Base-by-base conservation (phyloP, 2,113 vertebrate species). In the Elgaria multicarinata region DNA sequence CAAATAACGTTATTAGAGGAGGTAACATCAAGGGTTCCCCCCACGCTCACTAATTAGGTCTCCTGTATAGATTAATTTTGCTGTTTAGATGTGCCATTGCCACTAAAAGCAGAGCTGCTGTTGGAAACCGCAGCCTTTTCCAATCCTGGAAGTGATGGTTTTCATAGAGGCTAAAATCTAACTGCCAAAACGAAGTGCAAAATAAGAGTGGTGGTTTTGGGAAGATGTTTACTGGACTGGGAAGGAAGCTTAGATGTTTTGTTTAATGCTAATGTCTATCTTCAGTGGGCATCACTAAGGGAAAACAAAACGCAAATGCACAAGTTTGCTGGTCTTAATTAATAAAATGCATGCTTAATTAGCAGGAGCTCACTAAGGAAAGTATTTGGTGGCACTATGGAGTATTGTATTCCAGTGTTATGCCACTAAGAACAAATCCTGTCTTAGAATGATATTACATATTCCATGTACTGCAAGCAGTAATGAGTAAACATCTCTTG, bases 351-450 rank as follows among this genome's bases (percentile, higher is more conserved):
- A n/a, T 92, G 39, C 93, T 94, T 95, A 95, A 87, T 94, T 84
- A 92, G 86, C 89, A 88, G 83, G 89, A 94, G 83, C 87, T 92
- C 33, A 64, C 81, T 0, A 75, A 87, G 69, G 72, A 8, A 72
- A 94, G 88, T 89, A 91, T 93, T 87, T 87, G 86, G 93, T 91
- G 82, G 92, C 87, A 92, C 81, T 92, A 90, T 93, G 93, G 95
- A 91, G 88, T 18, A 42, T 28, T 77, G 42, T 44, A 26, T 2
- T 44, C 75, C 75, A 77, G 26, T 44, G 24, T 28, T 28, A 93
- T 89, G 24, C 13, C 92, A 92, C 84, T 93, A 94, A 93, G 90
- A 83, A 76, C 93, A 92, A 91, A 36, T 77, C 69, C 18, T 8
- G 67, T 80, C 78, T 88, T 79, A 31, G 62, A 64, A 83, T 90